Conservation (phyloP, 2,113 vertebrate genomes). For the Gasterosteus nipponicus region DNA sequence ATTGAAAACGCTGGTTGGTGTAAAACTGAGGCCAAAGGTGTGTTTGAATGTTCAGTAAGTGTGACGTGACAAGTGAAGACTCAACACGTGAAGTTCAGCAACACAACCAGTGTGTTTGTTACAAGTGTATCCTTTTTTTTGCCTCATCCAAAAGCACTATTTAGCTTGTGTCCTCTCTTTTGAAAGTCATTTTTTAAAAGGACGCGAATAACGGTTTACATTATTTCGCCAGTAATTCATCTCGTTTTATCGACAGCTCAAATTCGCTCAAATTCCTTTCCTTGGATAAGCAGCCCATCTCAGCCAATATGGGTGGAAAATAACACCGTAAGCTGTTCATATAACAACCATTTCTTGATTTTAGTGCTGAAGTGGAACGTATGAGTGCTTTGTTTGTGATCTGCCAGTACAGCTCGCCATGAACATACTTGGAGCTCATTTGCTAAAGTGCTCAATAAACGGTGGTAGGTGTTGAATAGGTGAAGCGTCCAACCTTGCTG, state of each 20-base stretch:
- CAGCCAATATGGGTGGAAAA: not conserved
- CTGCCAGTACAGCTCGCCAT: not conserved
- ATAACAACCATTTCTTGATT: not conserved
- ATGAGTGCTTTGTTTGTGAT: not conserved
- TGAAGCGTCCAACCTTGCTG: constrained; percentile 82
- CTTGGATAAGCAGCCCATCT: not conserved
- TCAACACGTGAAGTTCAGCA: not conserved
- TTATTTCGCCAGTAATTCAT: not conserved
- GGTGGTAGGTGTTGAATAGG: constrained; percentile 11
- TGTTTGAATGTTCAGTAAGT: constrained; percentile 2
- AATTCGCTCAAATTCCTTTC: not conserved
- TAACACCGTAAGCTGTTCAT: no score
- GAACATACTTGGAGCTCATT: not conserved
- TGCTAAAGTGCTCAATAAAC: constrained; percentile 1
- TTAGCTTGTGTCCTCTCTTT: not conserved
- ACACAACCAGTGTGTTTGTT: not conserved
- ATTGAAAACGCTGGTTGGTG: not conserved
- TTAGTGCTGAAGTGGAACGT: not conserved
- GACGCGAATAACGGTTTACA: not conserved
- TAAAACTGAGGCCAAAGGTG: constrained; percentile 13
- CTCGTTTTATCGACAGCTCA: not conserved
- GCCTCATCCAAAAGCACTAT: not conserved
- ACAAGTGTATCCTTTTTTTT: not conserved
- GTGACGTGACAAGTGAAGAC: not conserved
- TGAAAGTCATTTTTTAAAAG: not conserved